Conservation (phyloP, 2,888 invertebrate species). For the Phyto melanocephala region DNA sequence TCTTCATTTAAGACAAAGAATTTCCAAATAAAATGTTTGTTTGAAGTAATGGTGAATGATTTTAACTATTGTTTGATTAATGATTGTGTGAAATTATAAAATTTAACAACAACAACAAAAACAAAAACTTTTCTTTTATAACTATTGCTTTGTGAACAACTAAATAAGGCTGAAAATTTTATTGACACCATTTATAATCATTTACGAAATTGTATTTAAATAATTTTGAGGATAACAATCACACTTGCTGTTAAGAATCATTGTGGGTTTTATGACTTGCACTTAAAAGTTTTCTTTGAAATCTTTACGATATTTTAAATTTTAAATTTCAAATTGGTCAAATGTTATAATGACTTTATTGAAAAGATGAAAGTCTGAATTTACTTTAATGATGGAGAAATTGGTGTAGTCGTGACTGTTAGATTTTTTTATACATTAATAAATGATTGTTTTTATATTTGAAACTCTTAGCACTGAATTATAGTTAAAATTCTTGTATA, state of each 20-base stretch:
- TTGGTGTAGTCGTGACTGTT: neutral
- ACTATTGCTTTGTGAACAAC: neutral
- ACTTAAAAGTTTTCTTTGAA: neutral
- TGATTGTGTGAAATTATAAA: neutral
- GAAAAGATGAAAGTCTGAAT: neutral
- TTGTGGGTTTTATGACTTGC: slow-evolving; percentile 2
- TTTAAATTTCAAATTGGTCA: neutral
- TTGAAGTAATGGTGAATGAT: slow-evolving; percentile 1
- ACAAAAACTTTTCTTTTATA: neutral
- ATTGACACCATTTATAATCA: neutral
- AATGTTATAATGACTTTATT: neutral
- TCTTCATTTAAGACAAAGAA: neutral
- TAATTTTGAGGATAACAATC: neutral
- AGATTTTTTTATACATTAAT: too few relatives aligned
- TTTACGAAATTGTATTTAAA: neutral
- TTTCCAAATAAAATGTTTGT: neutral
- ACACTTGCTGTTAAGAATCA: too few relatives aligned
- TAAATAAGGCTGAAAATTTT: neutral
- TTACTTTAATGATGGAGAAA: neutral
- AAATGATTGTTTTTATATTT: too few relatives aligned
- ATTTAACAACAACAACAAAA: neutral
- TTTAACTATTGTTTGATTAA: neutral
- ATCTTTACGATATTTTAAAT: neutral
- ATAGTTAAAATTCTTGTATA: too few relatives aligned
- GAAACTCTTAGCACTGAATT: too few relatives aligned